These are phyloP conservation scores for Tyria jacobaeae DNA, from an alignment of 2,888 invertebrate species.

Conservation along the genomic window DNA sequence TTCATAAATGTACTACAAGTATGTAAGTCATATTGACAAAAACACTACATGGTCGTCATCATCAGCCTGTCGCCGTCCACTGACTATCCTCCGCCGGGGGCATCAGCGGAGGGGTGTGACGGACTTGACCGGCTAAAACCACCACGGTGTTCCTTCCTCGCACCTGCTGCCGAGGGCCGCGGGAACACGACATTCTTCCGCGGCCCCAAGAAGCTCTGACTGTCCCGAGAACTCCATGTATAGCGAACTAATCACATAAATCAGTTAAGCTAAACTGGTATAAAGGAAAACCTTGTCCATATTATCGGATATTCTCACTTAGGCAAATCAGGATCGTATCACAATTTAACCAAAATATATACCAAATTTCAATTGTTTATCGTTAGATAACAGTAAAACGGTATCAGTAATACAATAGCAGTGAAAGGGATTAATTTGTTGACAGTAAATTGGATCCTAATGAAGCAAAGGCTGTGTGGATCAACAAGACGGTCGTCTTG, in stretches of 20 bases:
- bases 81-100: no score
- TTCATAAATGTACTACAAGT: no score
- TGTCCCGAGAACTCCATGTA: no score
- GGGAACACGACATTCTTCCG: no score
- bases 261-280: conserved; percentile 11
- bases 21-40: no score
- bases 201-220: no score
- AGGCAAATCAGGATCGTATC: conserved; percentile 17
- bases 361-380: conserved; percentile 39
- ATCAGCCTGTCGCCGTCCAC: no score
- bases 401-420: conserved; percentile 63
- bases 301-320: conserved; percentile 16
- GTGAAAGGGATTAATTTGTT: conserved; percentile 83
- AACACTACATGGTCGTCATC: no score
- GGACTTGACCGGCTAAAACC: no score
- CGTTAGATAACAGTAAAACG: conserved; percentile 44
- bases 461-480: conserved; percentile 86
- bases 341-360: conserved; percentile 40
- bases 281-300: conserved; percentile 14
- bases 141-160: no score
- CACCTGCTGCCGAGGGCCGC: no score
- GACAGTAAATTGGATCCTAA: conserved; percentile 86
- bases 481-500: conserved; percentile 86
- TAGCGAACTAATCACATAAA: conserved; percentile 7
- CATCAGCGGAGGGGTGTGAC: no score